phyloP scores from a whole-genome alignment of 2,888 invertebrate species.

The Tetramorium bicarinatum region DNA sequence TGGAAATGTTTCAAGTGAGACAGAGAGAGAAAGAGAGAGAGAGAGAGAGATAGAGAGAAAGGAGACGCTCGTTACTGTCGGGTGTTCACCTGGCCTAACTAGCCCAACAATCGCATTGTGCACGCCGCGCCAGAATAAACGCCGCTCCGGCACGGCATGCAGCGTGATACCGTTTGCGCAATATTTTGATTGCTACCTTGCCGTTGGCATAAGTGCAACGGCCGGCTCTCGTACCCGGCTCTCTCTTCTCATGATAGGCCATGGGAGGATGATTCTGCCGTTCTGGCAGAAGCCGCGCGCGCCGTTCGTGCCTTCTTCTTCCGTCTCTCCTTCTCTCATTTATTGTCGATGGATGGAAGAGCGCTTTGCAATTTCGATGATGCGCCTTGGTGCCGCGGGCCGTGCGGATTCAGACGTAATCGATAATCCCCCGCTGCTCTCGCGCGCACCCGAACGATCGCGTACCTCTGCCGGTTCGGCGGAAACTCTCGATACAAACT shows the following conservation, averaged over 20 bases:
- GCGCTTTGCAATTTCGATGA: conserved; percentile 68
- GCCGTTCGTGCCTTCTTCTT: conserved; percentile 38
- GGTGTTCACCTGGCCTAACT: conserved; percentile 47
- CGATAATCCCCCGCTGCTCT: conserved; percentile 38
- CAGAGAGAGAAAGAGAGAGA: not conserved
- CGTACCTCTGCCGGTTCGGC: conserved; percentile 20
- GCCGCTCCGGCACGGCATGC: conserved; percentile 56
- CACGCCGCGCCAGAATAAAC: conserved; percentile 47
- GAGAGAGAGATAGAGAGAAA: conserved; percentile 9
- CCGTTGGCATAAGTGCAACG: conserved; percentile 51
- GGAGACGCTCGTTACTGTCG: conserved; percentile 41
- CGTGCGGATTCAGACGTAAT: conserved; percentile 44
- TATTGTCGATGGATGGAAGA: conserved; percentile 28
- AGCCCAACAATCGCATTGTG: conserved; percentile 42
- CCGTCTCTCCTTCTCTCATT: conserved; percentile 39
- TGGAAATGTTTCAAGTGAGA: not conserved
- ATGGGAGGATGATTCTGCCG: conserved; percentile 59
- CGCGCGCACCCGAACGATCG: conserved; percentile 34
- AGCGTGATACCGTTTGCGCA: conserved; percentile 69
- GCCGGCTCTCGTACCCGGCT: conserved; percentile 33
- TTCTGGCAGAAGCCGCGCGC: conserved; percentile 40
- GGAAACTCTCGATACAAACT: conserved; percentile 65
- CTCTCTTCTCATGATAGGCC: conserved; percentile 72
- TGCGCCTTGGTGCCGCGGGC: conserved; percentile 41
- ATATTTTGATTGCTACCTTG: conserved; percentile 73